phyloP scores from a whole-genome alignment of 2,113 vertebrate species.

The Sarotherodon lohbergeri region DNA sequence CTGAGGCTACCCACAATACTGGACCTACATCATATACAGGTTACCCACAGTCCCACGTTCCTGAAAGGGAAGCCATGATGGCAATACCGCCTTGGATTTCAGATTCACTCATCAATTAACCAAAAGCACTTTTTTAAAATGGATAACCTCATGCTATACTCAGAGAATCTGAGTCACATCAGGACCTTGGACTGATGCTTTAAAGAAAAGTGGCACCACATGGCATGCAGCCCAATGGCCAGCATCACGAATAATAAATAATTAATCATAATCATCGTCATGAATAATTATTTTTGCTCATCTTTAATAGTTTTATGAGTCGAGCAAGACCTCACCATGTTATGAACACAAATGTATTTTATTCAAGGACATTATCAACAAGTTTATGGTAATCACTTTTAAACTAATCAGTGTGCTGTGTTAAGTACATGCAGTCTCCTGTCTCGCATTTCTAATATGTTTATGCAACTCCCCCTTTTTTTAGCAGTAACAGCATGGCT shows the following conservation, averaged over 20 bases:
- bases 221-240: background rate
- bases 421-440: background rate
- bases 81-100: background rate
- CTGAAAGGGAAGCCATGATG: background rate
- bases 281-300: background rate
- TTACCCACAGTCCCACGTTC: background rate
- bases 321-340: background rate
- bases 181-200: background rate
- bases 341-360: background rate
- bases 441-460: background rate
- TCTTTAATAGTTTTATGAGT: background rate
- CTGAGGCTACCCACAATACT: background rate
- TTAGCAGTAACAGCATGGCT: background rate
- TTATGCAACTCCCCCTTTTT: background rate
- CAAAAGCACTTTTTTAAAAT: background rate
- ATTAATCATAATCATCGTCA: background rate
- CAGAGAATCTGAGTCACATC: background rate
- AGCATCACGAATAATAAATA: background rate
- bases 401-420: constrained; percentile 10
- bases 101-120: background rate
- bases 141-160: background rate
- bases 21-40: background rate
- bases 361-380: background rate
- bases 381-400: constrained; percentile 24
- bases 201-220: background rate